Percentiles rank a stretch among this genome's conserved stretches.
Conservation (phyloP, 2,113 vertebrate genomes). For the Emberiza fucata region DNA sequence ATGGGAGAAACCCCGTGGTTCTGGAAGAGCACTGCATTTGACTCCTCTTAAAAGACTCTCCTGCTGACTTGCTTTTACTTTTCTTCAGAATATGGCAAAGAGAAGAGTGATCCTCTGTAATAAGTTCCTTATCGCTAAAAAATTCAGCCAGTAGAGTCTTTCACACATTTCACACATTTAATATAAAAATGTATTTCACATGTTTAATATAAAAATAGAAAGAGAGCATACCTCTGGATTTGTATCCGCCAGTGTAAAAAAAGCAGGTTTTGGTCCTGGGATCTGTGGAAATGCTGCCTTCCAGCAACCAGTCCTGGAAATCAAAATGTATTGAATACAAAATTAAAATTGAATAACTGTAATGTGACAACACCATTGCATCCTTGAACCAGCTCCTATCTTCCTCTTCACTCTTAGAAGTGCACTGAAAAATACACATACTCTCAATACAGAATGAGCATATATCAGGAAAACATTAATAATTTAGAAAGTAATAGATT, state of each 20-base stretch:
- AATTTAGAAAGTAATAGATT: not conserved
- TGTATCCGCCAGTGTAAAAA: not conserved
- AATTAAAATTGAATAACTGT: accelerated
- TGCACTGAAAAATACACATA: not conserved
- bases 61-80: not conserved
- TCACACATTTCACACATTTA: not conserved
- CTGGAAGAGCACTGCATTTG: not conserved
- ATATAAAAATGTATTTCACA: not conserved
- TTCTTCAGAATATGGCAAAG: not conserved
- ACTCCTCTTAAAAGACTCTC: not conserved
- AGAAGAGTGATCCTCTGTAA: not conserved
- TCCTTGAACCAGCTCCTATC: not conserved
- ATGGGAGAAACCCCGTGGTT: accelerated
- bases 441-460: not conserved
- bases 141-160: not conserved
- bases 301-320: slow-evolving; percentile 24
- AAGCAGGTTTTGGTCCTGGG: slow-evolving; percentile 16
- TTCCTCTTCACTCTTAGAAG: not conserved
- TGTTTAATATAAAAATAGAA: not conserved
- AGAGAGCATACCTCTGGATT: not conserved
- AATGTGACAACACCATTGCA: not conserved
- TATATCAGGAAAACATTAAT: not conserved
- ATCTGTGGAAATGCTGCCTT: slow-evolving; percentile 12
- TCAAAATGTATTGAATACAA: not conserved
- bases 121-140: not conserved